These are phyloP conservation scores for Mandrillus leucophaeus DNA, from an alignment of 2,113 vertebrate genomes.

Conservation along the genomic window DNA sequence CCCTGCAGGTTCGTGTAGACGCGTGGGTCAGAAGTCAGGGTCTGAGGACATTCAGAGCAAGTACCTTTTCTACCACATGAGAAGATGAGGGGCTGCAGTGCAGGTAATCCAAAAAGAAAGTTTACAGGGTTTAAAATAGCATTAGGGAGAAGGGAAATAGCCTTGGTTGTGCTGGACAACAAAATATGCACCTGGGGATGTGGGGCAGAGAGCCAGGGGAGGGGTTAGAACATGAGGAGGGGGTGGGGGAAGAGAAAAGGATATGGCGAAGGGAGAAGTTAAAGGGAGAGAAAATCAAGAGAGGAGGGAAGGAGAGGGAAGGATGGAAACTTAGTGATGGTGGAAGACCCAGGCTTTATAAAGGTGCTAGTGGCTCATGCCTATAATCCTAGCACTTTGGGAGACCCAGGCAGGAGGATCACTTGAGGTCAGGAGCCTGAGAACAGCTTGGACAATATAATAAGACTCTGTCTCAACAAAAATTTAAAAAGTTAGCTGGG, in stretches of 20 bases:
- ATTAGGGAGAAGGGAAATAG: neutral
- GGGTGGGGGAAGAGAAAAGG: neutral
- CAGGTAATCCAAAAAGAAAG: neutral
- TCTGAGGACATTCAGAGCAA: neutral
- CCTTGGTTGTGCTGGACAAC: neutral
- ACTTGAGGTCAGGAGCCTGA: neutral
- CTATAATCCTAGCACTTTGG: neutral
- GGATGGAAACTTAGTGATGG: neutral
- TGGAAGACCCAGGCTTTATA: neutral
- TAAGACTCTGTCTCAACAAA: no score
- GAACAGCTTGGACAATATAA: neutral
- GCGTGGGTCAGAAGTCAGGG: neutral
- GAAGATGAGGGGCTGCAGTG: neutral
- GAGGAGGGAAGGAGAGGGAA: neutral
- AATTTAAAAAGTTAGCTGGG: no score
- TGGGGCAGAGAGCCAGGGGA: neutral
- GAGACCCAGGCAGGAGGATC: neutral
- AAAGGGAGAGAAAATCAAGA: neutral
- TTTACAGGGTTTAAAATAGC: neutral
- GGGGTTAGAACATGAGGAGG: no score
- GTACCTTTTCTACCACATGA: neutral
- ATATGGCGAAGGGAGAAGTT: neutral
- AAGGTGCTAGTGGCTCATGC: neutral
- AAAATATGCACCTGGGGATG: neutral
- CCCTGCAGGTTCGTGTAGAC: neutral